Conservation (phyloP, 2,888 invertebrate genomes). For the Cheilosia variabilis region DNA sequence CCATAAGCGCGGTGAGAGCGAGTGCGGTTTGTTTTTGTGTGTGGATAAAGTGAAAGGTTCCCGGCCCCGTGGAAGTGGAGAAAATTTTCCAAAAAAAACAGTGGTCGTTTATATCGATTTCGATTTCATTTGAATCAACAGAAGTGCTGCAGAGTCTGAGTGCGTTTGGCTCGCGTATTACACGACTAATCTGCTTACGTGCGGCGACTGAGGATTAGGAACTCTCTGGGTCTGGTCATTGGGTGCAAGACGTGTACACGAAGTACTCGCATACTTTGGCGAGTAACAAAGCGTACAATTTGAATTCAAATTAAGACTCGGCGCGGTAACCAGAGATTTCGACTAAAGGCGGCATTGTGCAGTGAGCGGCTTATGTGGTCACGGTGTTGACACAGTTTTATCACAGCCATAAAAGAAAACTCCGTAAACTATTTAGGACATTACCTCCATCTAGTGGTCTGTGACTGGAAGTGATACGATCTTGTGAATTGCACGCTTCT, state of each 20-base stretch:
- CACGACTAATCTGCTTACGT: conserved; percentile 50
- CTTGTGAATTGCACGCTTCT: background rate
- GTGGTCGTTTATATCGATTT: conserved; percentile 52
- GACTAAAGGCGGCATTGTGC: conserved; percentile 12
- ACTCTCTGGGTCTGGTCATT: conserved; percentile 29
- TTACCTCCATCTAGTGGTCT: conserved; percentile 10
- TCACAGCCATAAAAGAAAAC: conserved; percentile 16
- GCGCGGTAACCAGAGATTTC: conserved; percentile 26
- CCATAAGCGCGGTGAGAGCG: conserved; percentile 35
- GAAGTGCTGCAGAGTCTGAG: conserved; percentile 23
- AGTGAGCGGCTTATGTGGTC: conserved; percentile 11
- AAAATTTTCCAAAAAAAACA: conserved; percentile 61
- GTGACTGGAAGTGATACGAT: background rate
- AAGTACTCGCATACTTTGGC: background rate
- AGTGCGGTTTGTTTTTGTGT: conserved; percentile 37
- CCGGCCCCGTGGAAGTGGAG: conserved; percentile 34
- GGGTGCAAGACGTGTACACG: conserved; percentile 12
- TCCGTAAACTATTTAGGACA: conserved; percentile 41
- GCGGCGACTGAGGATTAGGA: conserved; percentile 40
- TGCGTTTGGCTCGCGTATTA: conserved; percentile 37
- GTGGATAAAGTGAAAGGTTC: conserved; percentile 70
- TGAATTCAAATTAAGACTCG: conserved; percentile 28
- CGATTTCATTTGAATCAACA: conserved; percentile 63
- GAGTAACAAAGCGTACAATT: conserved; percentile 40
- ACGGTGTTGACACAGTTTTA: conserved; percentile 59